Conservation (phyloP, 1,140 invertebrate species). For the Euura saliciscinereae region DNA sequence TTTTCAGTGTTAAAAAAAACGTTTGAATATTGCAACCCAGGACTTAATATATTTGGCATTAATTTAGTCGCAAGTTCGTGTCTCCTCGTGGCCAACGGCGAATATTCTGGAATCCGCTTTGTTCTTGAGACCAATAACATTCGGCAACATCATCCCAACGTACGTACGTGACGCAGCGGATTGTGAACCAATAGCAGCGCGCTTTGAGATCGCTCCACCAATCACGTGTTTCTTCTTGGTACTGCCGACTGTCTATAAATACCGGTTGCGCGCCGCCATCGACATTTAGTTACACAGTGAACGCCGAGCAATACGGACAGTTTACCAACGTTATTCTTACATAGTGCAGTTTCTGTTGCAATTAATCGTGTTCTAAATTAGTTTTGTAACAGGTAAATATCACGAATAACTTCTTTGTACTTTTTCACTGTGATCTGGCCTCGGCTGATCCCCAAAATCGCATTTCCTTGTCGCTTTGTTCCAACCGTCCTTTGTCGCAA, state of each 20-base stretch:
- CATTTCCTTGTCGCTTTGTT: neutral
- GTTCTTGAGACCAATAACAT: constrained; percentile 22
- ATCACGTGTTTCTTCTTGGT: constrained; percentile 9
- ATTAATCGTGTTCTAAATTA: constrained; percentile 23
- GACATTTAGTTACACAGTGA: constrained; percentile 24
- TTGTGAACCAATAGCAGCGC: constrained; percentile 22
- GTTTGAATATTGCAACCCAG: neutral
- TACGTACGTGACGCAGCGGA: constrained; percentile 10
- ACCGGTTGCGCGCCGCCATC: neutral
- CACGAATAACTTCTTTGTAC: neutral
- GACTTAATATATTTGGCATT: neutral
- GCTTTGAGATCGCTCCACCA: neutral
- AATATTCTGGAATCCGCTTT: constrained; percentile 23
- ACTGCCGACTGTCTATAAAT: neutral
- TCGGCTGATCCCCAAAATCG: neutral
- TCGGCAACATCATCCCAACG: constrained; percentile 10
- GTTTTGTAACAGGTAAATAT: constrained; percentile 32
- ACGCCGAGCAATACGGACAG: constrained; percentile 21
- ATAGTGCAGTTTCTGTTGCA: constrained; percentile 3
- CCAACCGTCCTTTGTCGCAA: neutral
- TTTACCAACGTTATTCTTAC: neutral
- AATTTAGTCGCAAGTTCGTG: neutral
- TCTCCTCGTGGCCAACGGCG: neutral
- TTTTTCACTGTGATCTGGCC: neutral
- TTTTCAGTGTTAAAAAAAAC: neutral